Evolutionary conservation across 2,113 vertebrate species (phyloP), one percentile per base, ranked within the genome.

Genomic region (Malurus cyaneus): DNA sequence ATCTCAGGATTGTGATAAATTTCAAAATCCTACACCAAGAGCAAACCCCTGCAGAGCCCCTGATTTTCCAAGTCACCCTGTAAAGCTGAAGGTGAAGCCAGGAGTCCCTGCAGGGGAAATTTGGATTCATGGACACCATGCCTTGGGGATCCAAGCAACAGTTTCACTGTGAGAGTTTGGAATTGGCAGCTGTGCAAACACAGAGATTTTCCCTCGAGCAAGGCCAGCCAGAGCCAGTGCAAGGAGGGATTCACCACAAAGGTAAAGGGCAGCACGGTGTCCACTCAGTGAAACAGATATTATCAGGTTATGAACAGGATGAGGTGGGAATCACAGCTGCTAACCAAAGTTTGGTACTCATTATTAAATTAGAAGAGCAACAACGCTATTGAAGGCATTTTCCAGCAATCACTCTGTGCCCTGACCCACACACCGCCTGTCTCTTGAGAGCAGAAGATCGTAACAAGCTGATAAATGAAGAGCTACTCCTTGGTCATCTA

Each of bases 101-200:
- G 24, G 31, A 91, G 41, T 13, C 9, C 44, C 49, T 70, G 39
- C 46, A 64, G 73, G 60, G 70, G 67, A 71, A 60, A 12, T 25
- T 32, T 41, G 50, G 46, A 14, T 26, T 14, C n/a, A 32, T 2
- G 10, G 66, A 54, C 19, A 36, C 20, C 0, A 0, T 24, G 21
- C 61, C 42, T 61, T 8, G 0, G 1, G 54, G 54, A 56, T 17
- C 59, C 29, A 52, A 67, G 80, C 61, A 74, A 31, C 20, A 59
- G 21, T 36, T 89, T 76, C 42, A 20, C 73, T 5, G 6, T 0
- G 1, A 62, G 9, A 15, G 23, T 39, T 89, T 59, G 47, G 46
- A 62, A 21, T 14, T 28, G 46, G 57, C 78, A 82, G 57, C 83
- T 94, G 53, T 49, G 42, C 77, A 92, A 84, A 88, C 34, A 66